These are phyloP conservation scores for Hippocampus mohnikei DNA, from an alignment of 2,113 vertebrate species.

Conservation along the genomic window DNA sequence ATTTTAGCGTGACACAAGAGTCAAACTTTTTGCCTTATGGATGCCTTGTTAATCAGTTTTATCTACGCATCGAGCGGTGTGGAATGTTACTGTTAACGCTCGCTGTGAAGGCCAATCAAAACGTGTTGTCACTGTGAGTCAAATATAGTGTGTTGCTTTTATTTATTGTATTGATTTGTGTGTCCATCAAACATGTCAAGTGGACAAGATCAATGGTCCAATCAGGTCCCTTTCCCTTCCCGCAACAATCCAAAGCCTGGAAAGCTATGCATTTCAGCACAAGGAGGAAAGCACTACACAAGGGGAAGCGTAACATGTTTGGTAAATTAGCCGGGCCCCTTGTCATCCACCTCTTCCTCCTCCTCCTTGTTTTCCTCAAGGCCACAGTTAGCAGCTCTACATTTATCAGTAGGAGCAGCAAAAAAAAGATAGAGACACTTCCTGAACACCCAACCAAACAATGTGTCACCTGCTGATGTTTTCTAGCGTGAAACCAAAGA, in stretches of 20 bases:
- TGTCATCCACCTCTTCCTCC: conserved; percentile 68
- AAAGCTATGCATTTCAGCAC: conserved; percentile 91
- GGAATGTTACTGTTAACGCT: conserved; percentile 37
- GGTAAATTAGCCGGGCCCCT: conserved; percentile 64
- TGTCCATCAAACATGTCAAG: conserved; percentile 45
- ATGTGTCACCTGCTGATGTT: conserved; percentile 91
- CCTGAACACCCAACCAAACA: conserved; percentile 37
- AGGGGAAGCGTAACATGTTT: conserved; percentile 54
- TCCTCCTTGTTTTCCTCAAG: conserved; percentile 73
- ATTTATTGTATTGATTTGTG: conserved; percentile 34
- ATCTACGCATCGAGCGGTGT: conserved; percentile 18
- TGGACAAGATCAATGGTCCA: conserved; percentile 51
- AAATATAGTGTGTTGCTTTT: neutral
- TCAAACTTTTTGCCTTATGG: conserved; percentile 47
- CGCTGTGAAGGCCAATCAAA: conserved; percentile 27
- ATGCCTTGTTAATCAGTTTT: conserved; percentile 48
- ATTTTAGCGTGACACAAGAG: conserved; percentile 5
- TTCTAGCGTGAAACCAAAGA: conserved; percentile 99
- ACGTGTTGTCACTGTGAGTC: conserved; percentile 19
- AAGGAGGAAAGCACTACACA: conserved; percentile 94
- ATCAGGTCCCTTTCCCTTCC: conserved; percentile 30
- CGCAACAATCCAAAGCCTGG: conserved; percentile 22
- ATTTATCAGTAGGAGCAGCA: conserved; percentile 77
- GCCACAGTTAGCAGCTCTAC: conserved; percentile 85
- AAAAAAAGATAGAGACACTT: conserved; percentile 50